Percentiles rank a stretch among this genome's conserved stretches.
These are phyloP conservation scores for Parotia lawesii DNA, from an alignment of 2,113 vertebrate species.

Conservation along the genomic window DNA sequence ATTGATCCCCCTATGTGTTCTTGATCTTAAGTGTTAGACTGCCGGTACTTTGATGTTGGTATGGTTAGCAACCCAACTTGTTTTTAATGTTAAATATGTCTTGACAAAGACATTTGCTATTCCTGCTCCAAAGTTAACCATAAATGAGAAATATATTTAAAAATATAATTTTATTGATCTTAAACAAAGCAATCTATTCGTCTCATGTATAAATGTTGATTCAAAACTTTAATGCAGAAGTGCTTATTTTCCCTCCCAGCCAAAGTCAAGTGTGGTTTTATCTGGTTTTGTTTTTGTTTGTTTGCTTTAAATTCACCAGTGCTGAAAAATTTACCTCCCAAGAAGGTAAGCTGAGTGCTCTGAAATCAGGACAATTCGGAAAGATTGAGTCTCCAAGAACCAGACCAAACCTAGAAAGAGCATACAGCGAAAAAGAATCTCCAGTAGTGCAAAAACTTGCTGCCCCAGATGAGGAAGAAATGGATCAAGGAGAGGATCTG, in stretches of 20 bases:
- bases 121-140: background rate
- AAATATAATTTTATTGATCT: background rate
- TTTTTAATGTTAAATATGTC: background rate
- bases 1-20: background rate
- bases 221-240: background rate
- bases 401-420: slow-evolving; percentile 55
- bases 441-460: background rate
- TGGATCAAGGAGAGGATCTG: background rate
- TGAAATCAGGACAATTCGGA: slow-evolving; percentile 60
- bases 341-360: slow-evolving; percentile 5
- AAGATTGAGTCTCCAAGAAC: slow-evolving; percentile 51
- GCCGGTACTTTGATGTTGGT: background rate
- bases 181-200: background rate
- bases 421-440: slow-evolving; percentile 14
- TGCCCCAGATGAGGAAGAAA: background rate
- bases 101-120: background rate
- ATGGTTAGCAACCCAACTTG: background rate
- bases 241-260: background rate
- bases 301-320: slow-evolving; percentile 8
- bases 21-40: background rate
- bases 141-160: background rate
- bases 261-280: background rate
- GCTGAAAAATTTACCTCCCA: background rate
- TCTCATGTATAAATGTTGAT: background rate
- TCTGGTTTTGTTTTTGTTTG: background rate